Conservation (phyloP, 2,113 vertebrate genomes). For the Ploceus nigricollis region DNA sequence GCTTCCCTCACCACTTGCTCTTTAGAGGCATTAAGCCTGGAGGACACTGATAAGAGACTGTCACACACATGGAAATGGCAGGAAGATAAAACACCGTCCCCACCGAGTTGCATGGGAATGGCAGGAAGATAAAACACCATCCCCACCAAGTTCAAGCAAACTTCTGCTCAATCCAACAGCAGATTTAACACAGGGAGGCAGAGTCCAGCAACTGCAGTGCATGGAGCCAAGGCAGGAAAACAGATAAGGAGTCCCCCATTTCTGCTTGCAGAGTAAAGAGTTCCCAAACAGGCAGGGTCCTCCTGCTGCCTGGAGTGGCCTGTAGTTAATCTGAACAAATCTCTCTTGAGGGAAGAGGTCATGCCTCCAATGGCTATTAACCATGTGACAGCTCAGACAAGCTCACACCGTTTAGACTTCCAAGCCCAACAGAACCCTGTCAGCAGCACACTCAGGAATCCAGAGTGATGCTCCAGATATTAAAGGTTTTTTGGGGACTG, state of each 20-base stretch:
- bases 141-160: neutral
- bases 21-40: neutral
- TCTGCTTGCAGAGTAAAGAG: neutral
- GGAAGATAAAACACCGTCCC: neutral
- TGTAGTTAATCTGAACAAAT: too few relatives aligned
- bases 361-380: neutral
- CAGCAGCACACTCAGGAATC: neutral
- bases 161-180: neutral
- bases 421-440: neutral
- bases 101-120: neutral
- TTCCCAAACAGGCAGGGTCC: neutral
- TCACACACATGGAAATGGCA: neutral
- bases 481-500: neutral
- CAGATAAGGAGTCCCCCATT: neutral
- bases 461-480: neutral
- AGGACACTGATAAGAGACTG: neutral
- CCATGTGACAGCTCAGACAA: neutral
- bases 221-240: neutral
- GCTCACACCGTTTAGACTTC: neutral
- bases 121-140: neutral
- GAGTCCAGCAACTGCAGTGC: neutral
- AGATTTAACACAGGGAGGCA: neutral
- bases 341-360: neutral
- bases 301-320: neutral
- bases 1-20: neutral